Percentiles rank a stretch among this genome's conserved stretches.
Conservation (phyloP, 2,113 vertebrate genomes). For the Clinocottus analis region DNA sequence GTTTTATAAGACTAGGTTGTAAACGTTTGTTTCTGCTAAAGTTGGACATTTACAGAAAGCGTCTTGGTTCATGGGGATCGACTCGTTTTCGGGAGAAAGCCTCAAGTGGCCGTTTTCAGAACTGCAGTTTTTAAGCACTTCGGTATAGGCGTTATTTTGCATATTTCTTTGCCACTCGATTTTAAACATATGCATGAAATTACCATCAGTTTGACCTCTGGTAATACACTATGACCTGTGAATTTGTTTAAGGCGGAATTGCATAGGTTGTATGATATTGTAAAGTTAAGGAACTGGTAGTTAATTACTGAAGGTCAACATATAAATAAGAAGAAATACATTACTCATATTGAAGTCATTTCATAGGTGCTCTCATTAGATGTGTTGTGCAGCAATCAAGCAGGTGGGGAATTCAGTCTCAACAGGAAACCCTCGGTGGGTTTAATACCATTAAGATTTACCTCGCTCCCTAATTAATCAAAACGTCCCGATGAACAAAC, state of each 20-base stretch:
- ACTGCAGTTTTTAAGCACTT: too few relatives aligned
- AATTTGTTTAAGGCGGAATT: too few relatives aligned
- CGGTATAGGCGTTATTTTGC: too few relatives aligned
- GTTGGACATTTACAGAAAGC: too few relatives aligned
- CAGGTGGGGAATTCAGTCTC: too few relatives aligned
- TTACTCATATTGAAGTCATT: not conserved
- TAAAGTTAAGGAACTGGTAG: too few relatives aligned
- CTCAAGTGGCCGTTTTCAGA: too few relatives aligned
- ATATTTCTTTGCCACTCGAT: not conserved
- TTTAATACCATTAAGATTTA: not conserved
- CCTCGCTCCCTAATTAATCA: slow-evolving; percentile 16
- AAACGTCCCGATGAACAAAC: slow-evolving; percentile 1
- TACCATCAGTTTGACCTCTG: too few relatives aligned
- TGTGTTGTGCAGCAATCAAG: not conserved
- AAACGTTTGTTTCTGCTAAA: too few relatives aligned
- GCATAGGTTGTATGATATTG: too few relatives aligned
- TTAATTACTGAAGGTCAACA: not conserved
- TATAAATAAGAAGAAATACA: not conserved
- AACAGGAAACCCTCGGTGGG: not conserved
- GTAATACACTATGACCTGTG: not conserved
- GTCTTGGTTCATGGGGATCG: too few relatives aligned
- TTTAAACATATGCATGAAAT: not conserved
- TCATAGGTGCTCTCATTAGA: not conserved
- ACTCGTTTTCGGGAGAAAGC: too few relatives aligned
- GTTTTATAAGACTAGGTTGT: not conserved